Evolutionary conservation across 2,888 invertebrate species (phyloP).

Genomic region (Physocephala rufipes): DNA sequence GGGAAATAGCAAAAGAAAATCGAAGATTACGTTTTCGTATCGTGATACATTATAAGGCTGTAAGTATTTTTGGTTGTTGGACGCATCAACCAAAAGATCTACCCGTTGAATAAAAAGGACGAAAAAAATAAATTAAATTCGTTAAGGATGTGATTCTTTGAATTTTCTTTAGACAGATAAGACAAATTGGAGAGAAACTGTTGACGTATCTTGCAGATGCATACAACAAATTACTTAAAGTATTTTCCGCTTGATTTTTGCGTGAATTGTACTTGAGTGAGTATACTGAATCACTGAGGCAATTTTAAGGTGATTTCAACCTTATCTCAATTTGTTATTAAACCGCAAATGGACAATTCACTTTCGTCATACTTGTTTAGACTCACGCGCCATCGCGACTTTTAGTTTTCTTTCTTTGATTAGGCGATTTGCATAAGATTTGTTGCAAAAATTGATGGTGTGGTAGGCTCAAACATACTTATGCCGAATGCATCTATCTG

Average conservation of each 20-base stretch:
- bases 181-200: not conserved
- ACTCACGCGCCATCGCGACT: not conserved
- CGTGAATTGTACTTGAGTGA: not conserved
- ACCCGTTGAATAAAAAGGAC: not conserved
- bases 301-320: not conserved
- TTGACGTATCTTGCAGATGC: conserved; percentile 7
- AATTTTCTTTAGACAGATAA: conserved; percentile 14
- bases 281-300: not conserved
- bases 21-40: too few relatives aligned
- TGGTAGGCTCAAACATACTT: too few relatives aligned
- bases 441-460: not conserved
- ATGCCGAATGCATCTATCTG: too few relatives aligned
- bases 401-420: not conserved
- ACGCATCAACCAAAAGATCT: not conserved
- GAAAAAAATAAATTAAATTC: not conserved
- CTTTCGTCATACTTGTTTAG: conserved; percentile 18
- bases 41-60: too few relatives aligned
- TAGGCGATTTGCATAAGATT: not conserved
- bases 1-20: too few relatives aligned
- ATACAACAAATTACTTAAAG: conserved; percentile 32
- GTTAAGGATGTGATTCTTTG: conserved; percentile 9
- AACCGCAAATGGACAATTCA: conserved; percentile 14
- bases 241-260: conserved; percentile 21
- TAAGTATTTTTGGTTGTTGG: too few relatives aligned
- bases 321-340: conserved; percentile 3